A percentile compares a stretch with the other conserved stretches of the same genome.
These are phyloP conservation scores for Lochmaea crataegi DNA, from an alignment of 2,888 invertebrate species.

Conservation along the genomic window DNA sequence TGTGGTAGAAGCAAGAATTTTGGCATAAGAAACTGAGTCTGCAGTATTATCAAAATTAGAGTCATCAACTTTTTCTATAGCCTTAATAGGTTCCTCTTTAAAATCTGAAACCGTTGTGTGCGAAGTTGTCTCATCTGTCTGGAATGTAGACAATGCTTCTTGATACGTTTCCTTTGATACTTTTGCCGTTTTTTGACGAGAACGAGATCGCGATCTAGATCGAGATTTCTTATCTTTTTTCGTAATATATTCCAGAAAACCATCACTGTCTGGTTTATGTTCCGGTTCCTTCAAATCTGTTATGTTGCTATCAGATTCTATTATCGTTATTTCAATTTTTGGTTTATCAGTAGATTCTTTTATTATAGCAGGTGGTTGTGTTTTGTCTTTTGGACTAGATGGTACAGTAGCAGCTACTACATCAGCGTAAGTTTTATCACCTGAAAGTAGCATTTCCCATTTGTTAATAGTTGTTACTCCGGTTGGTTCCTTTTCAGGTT, in stretches of 20 bases:
- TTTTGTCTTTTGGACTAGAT: conserved; percentile 42
- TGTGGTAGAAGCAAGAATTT: conserved; percentile 4
- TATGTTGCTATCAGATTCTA: conserved; percentile 55
- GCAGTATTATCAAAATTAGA: background rate
- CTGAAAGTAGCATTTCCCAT: conserved; percentile 66
- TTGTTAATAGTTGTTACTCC: conserved; percentile 59
- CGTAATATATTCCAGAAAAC: conserved; percentile 64
- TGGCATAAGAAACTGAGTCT: conserved; percentile 1
- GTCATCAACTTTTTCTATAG: background rate
- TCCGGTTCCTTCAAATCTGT: background rate
- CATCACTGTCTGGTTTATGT: conserved; percentile 59
- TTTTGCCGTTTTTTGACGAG: conserved; percentile 50
- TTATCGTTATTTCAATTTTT: conserved; percentile 50
- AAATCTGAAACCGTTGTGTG: conserved; percentile 20
- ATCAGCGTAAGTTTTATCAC: conserved; percentile 78
- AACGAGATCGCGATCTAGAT: conserved; percentile 67
- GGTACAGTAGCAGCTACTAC: conserved; percentile 68
- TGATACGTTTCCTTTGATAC: conserved; percentile 38
- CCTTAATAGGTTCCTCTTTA: background rate
- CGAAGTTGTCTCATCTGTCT: conserved; percentile 20
- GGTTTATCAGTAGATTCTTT: conserved; percentile 39
- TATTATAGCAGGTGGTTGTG: background rate
- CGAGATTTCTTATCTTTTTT: conserved; percentile 66
- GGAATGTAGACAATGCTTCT: background rate
- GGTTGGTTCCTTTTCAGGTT: background rate